These are phyloP conservation scores for Eurois occulta DNA, from an alignment of 2,888 invertebrate species.

Conservation along the genomic window DNA sequence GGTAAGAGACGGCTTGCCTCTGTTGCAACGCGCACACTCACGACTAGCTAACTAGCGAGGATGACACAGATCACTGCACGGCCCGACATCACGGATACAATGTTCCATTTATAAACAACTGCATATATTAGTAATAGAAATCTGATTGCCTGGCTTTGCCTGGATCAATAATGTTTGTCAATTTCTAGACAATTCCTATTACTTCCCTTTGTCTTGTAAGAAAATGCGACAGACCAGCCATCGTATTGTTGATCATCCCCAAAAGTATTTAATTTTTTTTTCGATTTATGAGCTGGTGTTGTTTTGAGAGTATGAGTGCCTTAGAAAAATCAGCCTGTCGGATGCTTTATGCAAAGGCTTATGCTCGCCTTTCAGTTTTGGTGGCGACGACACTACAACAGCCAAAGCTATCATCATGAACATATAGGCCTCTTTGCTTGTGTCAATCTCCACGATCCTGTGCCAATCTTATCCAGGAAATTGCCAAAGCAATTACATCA, in stretches of 20 bases:
- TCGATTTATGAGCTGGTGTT: neutral
- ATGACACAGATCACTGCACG: constrained; percentile 78
- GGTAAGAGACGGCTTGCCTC: constrained; percentile 64
- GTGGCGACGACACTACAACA: neutral
- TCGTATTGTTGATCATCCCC: neutral
- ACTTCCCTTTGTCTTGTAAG: neutral
- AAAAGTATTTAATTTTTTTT: neutral
- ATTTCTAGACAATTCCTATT: neutral
- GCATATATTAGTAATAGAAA: constrained; percentile 63
- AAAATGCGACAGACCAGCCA: neutral
- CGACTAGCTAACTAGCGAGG: constrained; percentile 77
- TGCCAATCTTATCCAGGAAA: neutral
- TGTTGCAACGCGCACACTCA: constrained; percentile 72
- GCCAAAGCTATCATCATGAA: neutral
- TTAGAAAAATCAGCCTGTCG: neutral
- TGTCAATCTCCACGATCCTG: too few relatives aligned
- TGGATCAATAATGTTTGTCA: constrained; percentile 1
- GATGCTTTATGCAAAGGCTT: neutral
- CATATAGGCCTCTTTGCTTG: neutral
- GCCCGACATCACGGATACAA: constrained; percentile 76
- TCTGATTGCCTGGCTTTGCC: constrained; percentile 34
- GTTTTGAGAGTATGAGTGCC: neutral
- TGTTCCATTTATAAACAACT: constrained; percentile 69
- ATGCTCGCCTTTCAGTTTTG: neutral
- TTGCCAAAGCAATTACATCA: neutral